Conservation (phyloP, 92 coral and sea anemone species). For the Zoanthus solanderi region DNA sequence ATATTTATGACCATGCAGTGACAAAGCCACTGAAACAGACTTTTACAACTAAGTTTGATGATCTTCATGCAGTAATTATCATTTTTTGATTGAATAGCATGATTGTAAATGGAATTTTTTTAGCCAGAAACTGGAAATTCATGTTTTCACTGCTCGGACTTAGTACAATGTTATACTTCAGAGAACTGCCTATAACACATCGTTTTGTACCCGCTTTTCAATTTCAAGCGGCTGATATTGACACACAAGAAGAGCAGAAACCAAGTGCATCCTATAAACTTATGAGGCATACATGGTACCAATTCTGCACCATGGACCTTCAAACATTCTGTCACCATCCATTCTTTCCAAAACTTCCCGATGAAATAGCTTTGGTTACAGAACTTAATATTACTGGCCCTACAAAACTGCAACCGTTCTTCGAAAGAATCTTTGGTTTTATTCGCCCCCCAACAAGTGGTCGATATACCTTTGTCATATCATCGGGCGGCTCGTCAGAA, state of each 20-base stretch:
- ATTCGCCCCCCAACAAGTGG: constrained; percentile 69
- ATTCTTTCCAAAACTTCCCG: constrained; percentile 75
- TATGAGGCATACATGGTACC: constrained; percentile 53
- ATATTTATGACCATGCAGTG: too few relatives aligned
- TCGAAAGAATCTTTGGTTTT: constrained; percentile 72
- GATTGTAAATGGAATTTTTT: neutral
- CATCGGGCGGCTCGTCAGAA: constrained; percentile 76
- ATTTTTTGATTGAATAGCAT: neutral
- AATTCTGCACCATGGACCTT: constrained; percentile 32
- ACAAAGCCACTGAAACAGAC: neutral
- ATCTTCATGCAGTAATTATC: neutral
- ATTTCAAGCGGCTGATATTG: neutral
- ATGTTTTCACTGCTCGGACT: constrained; percentile 4
- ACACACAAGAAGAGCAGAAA: neutral
- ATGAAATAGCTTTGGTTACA: constrained; percentile 32
- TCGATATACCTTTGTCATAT: constrained; percentile 65
- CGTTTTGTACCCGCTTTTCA: neutral
- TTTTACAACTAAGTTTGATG: neutral
- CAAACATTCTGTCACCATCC: constrained; percentile 68
- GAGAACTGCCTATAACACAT: neutral
- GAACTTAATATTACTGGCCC: constrained; percentile 47
- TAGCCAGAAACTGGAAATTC: constrained; percentile 25
- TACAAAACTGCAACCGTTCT: constrained; percentile 27
- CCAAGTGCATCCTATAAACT: neutral
- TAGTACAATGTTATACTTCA: constrained; percentile 4